Evolutionary conservation across 2,888 invertebrate genomes (phyloP).

Genomic region (Yponomeuta evonymella): DNA sequence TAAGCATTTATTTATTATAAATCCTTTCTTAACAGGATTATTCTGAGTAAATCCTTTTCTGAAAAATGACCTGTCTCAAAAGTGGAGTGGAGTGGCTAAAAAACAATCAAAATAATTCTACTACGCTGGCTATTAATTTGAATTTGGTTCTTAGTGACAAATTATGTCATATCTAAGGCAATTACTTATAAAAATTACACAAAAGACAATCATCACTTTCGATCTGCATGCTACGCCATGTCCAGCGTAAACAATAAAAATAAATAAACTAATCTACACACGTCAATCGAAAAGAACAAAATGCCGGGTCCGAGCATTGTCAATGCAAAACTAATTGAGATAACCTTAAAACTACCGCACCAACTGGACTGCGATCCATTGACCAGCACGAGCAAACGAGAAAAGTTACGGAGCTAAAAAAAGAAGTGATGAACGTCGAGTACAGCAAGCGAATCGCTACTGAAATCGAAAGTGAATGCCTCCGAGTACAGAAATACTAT

Average conservation of each 20-base stretch:
- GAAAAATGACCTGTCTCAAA: no score
- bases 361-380: slow-evolving; percentile 27
- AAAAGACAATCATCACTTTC: not conserved
- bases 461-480: slow-evolving; percentile 19
- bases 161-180: no score
- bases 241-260: not conserved
- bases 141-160: no score
- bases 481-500: slow-evolving; percentile 48
- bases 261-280: not conserved
- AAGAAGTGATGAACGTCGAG: slow-evolving; percentile 30
- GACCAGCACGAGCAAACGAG: slow-evolving; percentile 15
- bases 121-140: no score
- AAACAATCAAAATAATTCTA: no score
- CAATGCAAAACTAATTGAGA: slow-evolving; percentile 18
- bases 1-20: no score
- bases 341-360: slow-evolving; percentile 12
- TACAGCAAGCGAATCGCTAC: not conserved
- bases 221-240: not conserved
- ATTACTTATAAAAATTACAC: no score
- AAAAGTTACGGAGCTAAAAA: not conserved
- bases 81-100: no score
- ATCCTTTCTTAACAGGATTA: no score
- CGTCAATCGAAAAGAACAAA: slow-evolving; percentile 4
- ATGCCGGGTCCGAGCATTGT: slow-evolving; percentile 19
- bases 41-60: no score